Evolutionary conservation across 2,888 invertebrate genomes (phyloP), one percentile per base, ranked within the genome.

Genomic region (Mythimna lalbum): DNA sequence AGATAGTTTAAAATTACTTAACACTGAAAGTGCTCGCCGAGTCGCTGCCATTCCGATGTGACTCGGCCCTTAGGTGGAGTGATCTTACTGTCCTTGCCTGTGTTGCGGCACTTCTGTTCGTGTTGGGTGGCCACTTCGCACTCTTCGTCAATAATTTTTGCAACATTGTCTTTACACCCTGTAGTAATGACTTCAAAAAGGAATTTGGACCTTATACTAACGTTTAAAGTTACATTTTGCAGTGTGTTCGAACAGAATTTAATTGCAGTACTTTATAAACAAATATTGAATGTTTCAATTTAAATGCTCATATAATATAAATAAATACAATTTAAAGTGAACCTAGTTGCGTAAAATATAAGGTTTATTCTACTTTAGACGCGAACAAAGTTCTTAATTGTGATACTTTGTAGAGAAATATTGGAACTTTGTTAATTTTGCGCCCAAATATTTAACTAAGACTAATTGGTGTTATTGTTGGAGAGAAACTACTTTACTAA

Each of bases 91-190:
- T 5, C 17, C 1, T 49, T 47, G 12, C 31, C 12, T 47, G 1
- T 6, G 9, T 3, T 0, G 63, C 53, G 61, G 10, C 19, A 2
- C 47, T n/a, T 59, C 56, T 61, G 65, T 66, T 19, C 84, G 69
- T 67, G 73, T 78, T 91, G 93, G 92, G 93, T 93, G 93, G 93
- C 81, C 89, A 81, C 70, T 78, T 86, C 56, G 73, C 82, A 80
- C 77, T 77, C 70, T 36, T 49, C 39, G 33, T 56, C 63, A 69
- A 76, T 84, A 67, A 79, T 78, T 76, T 79, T 79, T 81, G 89
- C 85, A 87, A 87, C 89, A 85, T 79, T 87, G 87, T 87, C 65
- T 77, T 78, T 56, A 72, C 62, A 60, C 83, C 75, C 75, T 50
- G 31, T 56, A 56, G 36, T n/a, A 55, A 27, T 1, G 67, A 33